Evolutionary conservation across 35 echinoderm and acorn worm genomes (phyloP), one percentile per base, ranked within the genome.

Genomic region (Apostichopus parvimensis): DNA sequence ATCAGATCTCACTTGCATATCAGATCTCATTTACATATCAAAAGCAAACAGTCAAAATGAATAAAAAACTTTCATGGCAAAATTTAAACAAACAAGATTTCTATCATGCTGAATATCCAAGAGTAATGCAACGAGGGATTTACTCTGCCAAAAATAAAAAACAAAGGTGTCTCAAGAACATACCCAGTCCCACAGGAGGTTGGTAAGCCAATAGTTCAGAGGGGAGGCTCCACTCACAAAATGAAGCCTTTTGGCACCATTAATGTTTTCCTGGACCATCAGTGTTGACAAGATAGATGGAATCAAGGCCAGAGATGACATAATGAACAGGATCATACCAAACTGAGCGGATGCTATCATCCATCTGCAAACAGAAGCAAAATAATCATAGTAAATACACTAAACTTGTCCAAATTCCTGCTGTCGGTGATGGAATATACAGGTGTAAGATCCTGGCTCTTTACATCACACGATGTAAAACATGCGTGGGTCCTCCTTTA

Each of bases 131-230:
- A 28, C 0, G 1, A 28, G 26, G 26, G 26, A 28, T 28, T 1
- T 28, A 28, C 26, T 28, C 0, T 28, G 0, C 26, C 26, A 28
- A 28, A 28, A 28, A 28, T 28, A 1, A 28, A 25, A 28, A 28
- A 28, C 26, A 28, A 45, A 45, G 34, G 0, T 34, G 28, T 34
- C 28, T 34, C 28, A 34, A 1, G 28, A 45, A 80, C 96, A 78
- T 89, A 98, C 96, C 88, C 91, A 84, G 66, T 98, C 96, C 96
- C 96, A 98, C 2, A 95, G 0, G 1, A 98, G 82, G 58, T 95
- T 98, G 80, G 94, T 79, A 4, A 95, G 7, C 94, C 94, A 95
- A 66, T 98, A 98, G 4, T 64, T 15, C 6, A 75, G 53, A 6
- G 88, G 87, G 15, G 91, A 83, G 8, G 95, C 91, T 5, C 96